Evolutionary conservation across 2,888 invertebrate genomes (phyloP), one percentile per base, ranked within the genome.

Genomic region (Zhengitettix transpicula): DNA sequence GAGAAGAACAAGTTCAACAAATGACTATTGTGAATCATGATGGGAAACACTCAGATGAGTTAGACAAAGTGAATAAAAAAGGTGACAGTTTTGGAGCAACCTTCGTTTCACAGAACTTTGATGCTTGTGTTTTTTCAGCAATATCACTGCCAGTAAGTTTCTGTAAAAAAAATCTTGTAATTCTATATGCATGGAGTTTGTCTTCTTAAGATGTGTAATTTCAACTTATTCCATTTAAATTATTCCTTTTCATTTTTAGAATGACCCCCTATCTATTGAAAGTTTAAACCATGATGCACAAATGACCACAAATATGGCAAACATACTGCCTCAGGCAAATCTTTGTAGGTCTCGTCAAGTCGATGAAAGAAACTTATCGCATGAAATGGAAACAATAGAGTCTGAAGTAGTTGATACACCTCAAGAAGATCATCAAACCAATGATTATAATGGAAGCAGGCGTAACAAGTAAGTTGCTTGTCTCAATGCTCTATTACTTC

Each of bases 231-330:
- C 15, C 28, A 17, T 53, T 14, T 51, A 51, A 51, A 15, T 15
- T 15, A 51, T 16, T 52, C 17, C n/a, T 52, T 15, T 52, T 53
- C 28, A 12, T n/a, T 10, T 17, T 17, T 12, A 66, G 66, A 60
- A 55, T 56, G 66, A 65, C 28, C 28, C 28, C 3, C 57, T 66
- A 16, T 61, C 62, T 15, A 52, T 66, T 41, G 64, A 62, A 42
- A 51, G 55, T 52, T 42, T 62, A 16, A 57, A 42, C 14, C 40
- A 54, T 40, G 55, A 55, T 44, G 10, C 60, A 28, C 14, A 55
- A 9, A 68, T 67, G 59, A 67, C 71, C 1, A 67, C 69, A 41
- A 70, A 65, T 56, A 69, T 71, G 66, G 67, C 69, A 9, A 70
- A 66, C 61, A 70, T 72, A 56, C 62, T 71, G 52, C 67, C 71